Conservation (phyloP, 2,888 invertebrate species). For the Troides oblongomaculatus region DNA sequence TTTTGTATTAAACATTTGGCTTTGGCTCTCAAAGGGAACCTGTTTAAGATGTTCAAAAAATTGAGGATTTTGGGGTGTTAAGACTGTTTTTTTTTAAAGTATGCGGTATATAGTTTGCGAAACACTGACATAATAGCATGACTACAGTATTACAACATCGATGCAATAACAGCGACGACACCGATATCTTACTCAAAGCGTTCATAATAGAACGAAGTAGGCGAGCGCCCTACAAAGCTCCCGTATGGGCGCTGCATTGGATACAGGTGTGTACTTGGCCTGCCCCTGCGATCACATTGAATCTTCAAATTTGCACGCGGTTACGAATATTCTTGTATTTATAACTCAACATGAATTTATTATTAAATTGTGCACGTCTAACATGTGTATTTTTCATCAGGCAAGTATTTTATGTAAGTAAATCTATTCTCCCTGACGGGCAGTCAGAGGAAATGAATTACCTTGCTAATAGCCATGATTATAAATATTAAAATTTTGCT, state of each 20-base stretch:
- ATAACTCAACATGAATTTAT: background rate
- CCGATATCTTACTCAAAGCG: conserved; percentile 69
- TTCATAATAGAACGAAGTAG: conserved; percentile 76
- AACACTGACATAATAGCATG: background rate
- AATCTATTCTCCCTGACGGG: background rate
- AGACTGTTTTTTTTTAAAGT: too few relatives aligned
- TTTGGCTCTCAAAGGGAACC: too few relatives aligned
- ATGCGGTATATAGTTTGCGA: too few relatives aligned
- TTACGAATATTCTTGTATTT: background rate
- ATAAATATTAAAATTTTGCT: background rate
- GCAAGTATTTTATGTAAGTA: background rate
- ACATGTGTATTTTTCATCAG: background rate
- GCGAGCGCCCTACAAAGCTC: conserved; percentile 73
- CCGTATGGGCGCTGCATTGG: conserved; percentile 64
- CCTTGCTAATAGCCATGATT: background rate
- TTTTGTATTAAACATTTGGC: background rate
- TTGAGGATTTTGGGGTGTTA: too few relatives aligned
- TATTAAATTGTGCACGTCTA: background rate
- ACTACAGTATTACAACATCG: conserved; percentile 38
- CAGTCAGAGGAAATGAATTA: background rate
- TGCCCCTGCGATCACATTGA: conserved; percentile 64
- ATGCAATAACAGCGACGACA: conserved; percentile 45
- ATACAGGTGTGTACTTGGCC: conserved; percentile 69
- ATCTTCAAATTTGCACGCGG: conserved; percentile 7
- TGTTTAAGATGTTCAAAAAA: too few relatives aligned